Evolutionary conservation across 37 sponge, comb jelly and placozoan genomes (phyloP).

Genomic region (Lycopodina hypogea): DNA sequence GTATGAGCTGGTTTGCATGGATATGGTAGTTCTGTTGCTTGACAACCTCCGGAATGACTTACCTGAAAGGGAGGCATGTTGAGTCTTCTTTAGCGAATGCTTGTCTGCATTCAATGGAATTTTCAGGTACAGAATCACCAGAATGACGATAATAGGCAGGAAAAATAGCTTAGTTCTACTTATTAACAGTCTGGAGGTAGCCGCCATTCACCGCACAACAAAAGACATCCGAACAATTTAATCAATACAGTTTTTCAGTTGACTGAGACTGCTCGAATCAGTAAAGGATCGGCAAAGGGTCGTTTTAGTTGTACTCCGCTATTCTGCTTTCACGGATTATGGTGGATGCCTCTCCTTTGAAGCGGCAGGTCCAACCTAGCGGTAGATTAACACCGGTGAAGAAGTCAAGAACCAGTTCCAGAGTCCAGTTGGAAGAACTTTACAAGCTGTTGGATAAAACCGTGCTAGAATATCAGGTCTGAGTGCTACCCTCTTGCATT

Average conservation of each 20-base stretch:
- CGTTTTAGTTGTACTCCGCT: no score
- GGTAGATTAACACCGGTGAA: not conserved
- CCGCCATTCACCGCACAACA: no score
- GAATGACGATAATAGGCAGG: not conserved
- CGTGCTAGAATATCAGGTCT: constrained; percentile 56
- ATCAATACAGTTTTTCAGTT: no score
- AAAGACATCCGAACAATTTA: no score
- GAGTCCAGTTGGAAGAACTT: constrained; percentile 26
- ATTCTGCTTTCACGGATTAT: no score
- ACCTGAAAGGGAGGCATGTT: not conserved
- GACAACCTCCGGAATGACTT: no score
- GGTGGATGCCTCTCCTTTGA: not conserved
- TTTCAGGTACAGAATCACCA: not conserved
- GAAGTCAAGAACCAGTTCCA: constrained; percentile 26
- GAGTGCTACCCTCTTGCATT: not conserved
- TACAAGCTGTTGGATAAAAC: constrained; percentile 34
- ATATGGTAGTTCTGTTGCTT: no score
- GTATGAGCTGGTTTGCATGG: no score
- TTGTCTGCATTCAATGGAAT: not conserved
- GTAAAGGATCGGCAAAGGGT: no score
- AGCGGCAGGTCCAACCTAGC: no score
- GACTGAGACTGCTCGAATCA: no score
- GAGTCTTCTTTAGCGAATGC: not conserved
- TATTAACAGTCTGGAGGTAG: no score
- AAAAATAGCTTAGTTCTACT: not conserved